phyloP scores from a whole-genome alignment of 2,797 vertebrate species.

The Pseudochirops cupreus region DNA sequence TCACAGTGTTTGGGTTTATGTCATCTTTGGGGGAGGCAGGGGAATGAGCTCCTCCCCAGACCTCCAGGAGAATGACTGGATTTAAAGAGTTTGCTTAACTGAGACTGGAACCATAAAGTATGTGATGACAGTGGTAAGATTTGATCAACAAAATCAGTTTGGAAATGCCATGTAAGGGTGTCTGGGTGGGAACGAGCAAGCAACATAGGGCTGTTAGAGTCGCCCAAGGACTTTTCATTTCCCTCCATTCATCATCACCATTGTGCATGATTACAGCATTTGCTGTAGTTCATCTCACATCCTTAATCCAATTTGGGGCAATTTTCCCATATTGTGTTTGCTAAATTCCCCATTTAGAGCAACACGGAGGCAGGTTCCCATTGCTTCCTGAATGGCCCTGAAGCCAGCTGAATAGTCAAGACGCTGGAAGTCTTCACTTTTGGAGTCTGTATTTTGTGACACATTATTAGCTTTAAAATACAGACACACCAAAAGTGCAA shows the following conservation, averaged over 20 bases:
- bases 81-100: not conserved
- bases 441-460: constrained; percentile 47
- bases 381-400: constrained; percentile 55
- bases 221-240: constrained; percentile 71
- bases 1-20: not conserved
- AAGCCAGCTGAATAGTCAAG: constrained; percentile 63
- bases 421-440: constrained; percentile 8
- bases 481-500: constrained; percentile 19
- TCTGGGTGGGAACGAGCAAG: not conserved
- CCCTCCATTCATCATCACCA: constrained; percentile 72
- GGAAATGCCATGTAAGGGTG: constrained; percentile 35
- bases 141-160: constrained; percentile 58
- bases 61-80: not conserved
- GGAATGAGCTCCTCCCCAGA: not conserved
- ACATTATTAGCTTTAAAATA: constrained; percentile 32
- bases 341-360: constrained; percentile 73
- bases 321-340: constrained; percentile 77
- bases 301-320: constrained; percentile 69
- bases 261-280: constrained; percentile 77
- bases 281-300: constrained; percentile 66
- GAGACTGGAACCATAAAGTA: not conserved
- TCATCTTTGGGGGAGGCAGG: not conserved
- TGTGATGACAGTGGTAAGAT: constrained; percentile 7
- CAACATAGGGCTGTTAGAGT: constrained; percentile 36
- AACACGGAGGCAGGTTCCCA: constrained; percentile 49